These are phyloP conservation scores for Staurois parvus DNA, from an alignment of 2,797 vertebrate genomes.

Conservation along the genomic window DNA sequence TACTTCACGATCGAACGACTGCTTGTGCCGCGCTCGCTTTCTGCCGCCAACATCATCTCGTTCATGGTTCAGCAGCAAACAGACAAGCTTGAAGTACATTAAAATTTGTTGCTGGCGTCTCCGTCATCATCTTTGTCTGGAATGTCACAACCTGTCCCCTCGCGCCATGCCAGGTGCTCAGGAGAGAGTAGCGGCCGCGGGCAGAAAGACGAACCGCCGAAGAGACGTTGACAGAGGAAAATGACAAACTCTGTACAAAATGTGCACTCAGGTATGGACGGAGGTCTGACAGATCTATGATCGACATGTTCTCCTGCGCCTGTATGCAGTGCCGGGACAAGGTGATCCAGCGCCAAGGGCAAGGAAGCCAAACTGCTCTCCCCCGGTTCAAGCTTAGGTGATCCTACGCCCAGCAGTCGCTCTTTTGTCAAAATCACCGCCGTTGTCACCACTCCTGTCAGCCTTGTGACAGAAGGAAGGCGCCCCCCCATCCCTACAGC, in stretches of 20 bases:
- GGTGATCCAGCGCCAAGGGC: no score
- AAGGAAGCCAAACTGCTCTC: no score
- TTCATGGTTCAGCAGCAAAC: slow-evolving; percentile 36
- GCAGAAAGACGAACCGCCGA: not conserved
- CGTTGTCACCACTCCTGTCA: no score
- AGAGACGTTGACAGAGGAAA: not conserved
- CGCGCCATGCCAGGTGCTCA: slow-evolving; percentile 6
- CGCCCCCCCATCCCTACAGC: no score
- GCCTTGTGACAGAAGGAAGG: no score
- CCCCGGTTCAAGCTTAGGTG: no score
- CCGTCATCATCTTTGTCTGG: slow-evolving; percentile 16
- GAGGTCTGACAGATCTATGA: not conserved
- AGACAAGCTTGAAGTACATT: slow-evolving; percentile 43
- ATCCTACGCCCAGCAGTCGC: no score
- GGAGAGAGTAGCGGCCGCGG: slow-evolving; percentile 8
- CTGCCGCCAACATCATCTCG: not conserved
- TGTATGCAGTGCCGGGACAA: no score
- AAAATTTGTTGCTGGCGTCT: slow-evolving; percentile 16
- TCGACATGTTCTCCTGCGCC: no score
- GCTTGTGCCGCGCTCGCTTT: no score
- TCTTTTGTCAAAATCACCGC: no score
- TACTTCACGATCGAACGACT: not conserved
- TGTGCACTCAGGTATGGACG: not conserved
- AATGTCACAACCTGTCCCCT: slow-evolving; percentile 33
- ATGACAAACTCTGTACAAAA: not conserved